Base-by-base conservation (phyloP, 2,797 vertebrate species). In the Gadopsis marmoratus region DNA sequence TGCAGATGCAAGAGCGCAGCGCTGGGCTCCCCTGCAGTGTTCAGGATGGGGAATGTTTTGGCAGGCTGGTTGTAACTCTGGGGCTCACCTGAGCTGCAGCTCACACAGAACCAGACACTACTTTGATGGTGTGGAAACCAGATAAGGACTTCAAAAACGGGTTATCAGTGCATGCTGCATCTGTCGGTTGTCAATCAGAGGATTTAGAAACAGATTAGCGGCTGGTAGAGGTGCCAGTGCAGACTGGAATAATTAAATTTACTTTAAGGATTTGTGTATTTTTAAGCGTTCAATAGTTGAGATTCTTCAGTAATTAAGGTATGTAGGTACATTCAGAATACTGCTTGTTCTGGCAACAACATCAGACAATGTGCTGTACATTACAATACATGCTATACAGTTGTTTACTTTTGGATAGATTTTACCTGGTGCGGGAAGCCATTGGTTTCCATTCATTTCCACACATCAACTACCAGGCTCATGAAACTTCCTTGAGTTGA, bases 101-200 rank as follows among this genome's bases (percentile, higher is more conserved):
- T 79, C 73, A 39, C 65, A 77, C 13, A 53, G 51, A 87, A 72
- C n/a, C 61, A 76, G 76, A 82, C 71, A 70, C 33, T 26, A 48
- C 63, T 86, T 79, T 85, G 78, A 90, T 78, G 70, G 82, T 88
- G 86, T 74, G 58, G 55, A 82, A 81, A 74, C 41, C 41, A 82
- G 90, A 91, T 90, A 88, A 85, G 82, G 74, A 84, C 80, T 86
- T 89, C 86, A 90, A 86, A 86, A 78, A 77, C 50, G 53, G 60
- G 64, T 78, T 89, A 91, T 90, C 87, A 73, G 74, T 33, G 7
- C 71, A 59, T 3, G 69, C 69, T 75, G 74, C 77, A 77, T 86
- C 79, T 82, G 83, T 37, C 50, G 26, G 76, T 55, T 9, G 16
- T 79, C 17, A 21, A 82, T 84, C 79, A 66, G 31, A 84, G 78